Evolutionary conservation across 1,140 invertebrate genomes (phyloP).

Genomic region (Drosophila saltans): DNA sequence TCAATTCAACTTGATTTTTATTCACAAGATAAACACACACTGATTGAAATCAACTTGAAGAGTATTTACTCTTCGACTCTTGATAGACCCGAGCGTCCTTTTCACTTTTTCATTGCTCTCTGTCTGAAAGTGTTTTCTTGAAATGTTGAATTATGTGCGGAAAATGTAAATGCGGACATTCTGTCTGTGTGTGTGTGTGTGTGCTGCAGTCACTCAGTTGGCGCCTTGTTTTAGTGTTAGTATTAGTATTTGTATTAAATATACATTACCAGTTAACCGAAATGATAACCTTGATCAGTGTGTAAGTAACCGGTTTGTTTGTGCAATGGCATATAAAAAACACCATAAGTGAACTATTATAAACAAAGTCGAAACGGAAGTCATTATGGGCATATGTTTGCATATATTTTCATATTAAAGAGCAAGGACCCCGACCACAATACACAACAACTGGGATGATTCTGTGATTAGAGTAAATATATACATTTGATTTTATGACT

Average conservation of each 20-base stretch:
- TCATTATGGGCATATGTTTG: conserved; percentile 30
- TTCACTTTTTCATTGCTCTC: background rate
- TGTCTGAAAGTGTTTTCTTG: conserved; percentile 34
- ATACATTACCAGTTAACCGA: conserved; percentile 56
- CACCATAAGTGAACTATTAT: background rate
- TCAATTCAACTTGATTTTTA: no score
- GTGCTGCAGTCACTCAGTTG: conserved; percentile 17
- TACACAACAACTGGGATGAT: background rate
- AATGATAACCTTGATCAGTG: conserved; percentile 62
- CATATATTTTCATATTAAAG: conserved; percentile 9
- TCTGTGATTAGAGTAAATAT: conserved; percentile 3
- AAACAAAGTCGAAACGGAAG: conserved; percentile 31
- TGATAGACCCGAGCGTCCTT: background rate
- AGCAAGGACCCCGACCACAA: conserved; percentile 10
- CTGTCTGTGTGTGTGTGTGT: background rate
- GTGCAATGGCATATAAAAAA: background rate
- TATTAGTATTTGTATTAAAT: conserved; percentile 51
- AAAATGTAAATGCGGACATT: conserved; percentile 63
- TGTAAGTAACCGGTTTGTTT: conserved; percentile 44
- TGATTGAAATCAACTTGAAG: background rate
- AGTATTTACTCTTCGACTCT: background rate
- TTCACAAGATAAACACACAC: no score
- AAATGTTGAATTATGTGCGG: conserved; percentile 63
- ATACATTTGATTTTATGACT: background rate
- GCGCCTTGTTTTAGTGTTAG: background rate